Evolutionary conservation across 2,113 vertebrate genomes (phyloP).

Genomic region (Phrynosoma platyrhinos): DNA sequence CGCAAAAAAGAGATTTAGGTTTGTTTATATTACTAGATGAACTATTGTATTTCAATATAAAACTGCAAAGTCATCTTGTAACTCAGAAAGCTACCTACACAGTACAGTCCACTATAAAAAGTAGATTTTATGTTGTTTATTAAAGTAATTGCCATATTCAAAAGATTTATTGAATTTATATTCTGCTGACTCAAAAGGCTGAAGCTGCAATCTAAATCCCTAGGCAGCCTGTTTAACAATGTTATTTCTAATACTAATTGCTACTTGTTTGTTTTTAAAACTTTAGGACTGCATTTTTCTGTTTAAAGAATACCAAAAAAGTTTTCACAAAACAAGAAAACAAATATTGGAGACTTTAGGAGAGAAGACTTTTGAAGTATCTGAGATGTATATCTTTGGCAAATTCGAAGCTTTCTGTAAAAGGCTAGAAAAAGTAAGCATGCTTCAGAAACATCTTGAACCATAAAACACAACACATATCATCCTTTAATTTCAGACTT

Average conservation of each 20-base stretch:
- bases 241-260: not conserved
- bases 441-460: not conserved
- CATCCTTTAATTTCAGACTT: not conserved
- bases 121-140: not conserved
- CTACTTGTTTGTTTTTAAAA: constrained; percentile 27
- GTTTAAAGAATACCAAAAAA: constrained; percentile 83
- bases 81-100: not conserved
- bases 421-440: constrained; percentile 84
- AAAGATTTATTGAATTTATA: not conserved
- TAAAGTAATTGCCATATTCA: not conserved
- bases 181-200: not conserved
- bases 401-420: constrained; percentile 86
- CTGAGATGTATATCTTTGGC: constrained; percentile 85
- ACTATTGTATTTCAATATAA: not conserved
- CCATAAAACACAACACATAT: not conserved
- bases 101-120: not conserved
- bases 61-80: not conserved
- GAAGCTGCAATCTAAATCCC: not conserved
- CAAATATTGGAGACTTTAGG: constrained; percentile 72
- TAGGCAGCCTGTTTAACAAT: not conserved
- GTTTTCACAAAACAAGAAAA: constrained; percentile 79
- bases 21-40: not conserved
- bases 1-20: not conserved
- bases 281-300: constrained; percentile 82
- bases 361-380: constrained; percentile 81